Conservation (phyloP, 2,113 vertebrate species). For the Ramphastos sulfuratus region DNA sequence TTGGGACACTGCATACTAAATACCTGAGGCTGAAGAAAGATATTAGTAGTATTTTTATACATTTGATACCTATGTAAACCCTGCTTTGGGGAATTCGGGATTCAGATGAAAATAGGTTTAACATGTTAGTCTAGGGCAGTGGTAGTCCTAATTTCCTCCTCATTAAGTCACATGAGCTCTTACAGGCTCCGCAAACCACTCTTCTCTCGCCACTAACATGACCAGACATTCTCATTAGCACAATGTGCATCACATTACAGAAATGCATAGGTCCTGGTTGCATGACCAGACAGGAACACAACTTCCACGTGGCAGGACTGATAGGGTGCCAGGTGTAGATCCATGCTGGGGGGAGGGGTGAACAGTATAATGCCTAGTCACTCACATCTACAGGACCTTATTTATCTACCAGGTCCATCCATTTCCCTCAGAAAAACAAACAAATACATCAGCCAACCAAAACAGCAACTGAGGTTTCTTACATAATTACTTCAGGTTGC, state of each 20-base stretch:
- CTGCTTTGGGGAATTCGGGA: neutral
- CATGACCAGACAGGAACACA: accelerated
- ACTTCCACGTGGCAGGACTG: neutral
- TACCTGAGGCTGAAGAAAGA: neutral
- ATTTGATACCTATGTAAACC: neutral
- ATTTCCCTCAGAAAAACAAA: neutral
- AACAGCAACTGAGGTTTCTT: neutral
- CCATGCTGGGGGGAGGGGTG: too few species aligned
- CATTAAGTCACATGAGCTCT: neutral
- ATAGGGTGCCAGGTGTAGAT: accelerated
- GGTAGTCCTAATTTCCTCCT: neutral
- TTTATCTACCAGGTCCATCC: neutral
- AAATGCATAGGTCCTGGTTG: neutral
- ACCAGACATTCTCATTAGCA: neutral
- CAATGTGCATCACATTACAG: neutral
- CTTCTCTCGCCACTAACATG: neutral
- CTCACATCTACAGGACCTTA: neutral
- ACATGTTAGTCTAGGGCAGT: neutral
- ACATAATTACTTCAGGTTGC: neutral
- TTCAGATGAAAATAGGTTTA: neutral
- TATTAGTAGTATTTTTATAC: neutral
- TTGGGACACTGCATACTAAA: neutral
- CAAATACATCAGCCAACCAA: neutral
- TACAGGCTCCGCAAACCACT: neutral
- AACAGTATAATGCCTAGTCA: neutral